Conservation (phyloP, 2,797 vertebrate species). For the Cheirogaleus major region DNA sequence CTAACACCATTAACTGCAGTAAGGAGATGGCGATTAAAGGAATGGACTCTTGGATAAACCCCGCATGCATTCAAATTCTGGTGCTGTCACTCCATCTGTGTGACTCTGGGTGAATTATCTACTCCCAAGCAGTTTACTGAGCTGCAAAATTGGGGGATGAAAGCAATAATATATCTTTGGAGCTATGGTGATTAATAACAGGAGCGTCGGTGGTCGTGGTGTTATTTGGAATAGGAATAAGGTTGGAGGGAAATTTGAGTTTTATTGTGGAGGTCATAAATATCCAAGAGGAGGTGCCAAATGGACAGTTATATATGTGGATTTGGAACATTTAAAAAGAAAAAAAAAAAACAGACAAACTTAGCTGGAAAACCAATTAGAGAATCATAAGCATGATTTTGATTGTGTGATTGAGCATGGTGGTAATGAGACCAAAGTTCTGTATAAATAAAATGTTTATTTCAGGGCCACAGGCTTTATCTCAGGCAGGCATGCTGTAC, state of each 20-base stretch:
- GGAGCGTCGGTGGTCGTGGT: neutral
- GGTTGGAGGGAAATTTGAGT: neutral
- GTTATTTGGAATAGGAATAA: neutral
- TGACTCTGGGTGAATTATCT: neutral
- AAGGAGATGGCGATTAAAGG: neutral
- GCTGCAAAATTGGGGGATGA: neutral
- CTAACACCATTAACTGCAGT: neutral
- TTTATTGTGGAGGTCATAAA: neutral
- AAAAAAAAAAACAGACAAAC: neutral
- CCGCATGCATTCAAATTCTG: neutral
- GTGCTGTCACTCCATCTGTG: fast-evolving
- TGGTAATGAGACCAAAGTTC: neutral
- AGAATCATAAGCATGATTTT: neutral
- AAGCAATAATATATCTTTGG: neutral
- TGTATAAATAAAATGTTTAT: neutral
- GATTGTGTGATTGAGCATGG: neutral
- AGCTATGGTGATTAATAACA: neutral
- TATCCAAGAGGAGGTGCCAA: neutral
- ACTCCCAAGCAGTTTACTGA: neutral
- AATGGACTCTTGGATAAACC: neutral
- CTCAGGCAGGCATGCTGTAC: neutral
- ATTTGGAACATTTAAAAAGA: neutral
- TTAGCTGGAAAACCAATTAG: neutral
- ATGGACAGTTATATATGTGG: neutral
- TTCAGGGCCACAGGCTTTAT: neutral